Evolutionary conservation across 1,140 invertebrate genomes (phyloP), one percentile per base, ranked within the genome.

Genomic region (Philaenus spumarius): DNA sequence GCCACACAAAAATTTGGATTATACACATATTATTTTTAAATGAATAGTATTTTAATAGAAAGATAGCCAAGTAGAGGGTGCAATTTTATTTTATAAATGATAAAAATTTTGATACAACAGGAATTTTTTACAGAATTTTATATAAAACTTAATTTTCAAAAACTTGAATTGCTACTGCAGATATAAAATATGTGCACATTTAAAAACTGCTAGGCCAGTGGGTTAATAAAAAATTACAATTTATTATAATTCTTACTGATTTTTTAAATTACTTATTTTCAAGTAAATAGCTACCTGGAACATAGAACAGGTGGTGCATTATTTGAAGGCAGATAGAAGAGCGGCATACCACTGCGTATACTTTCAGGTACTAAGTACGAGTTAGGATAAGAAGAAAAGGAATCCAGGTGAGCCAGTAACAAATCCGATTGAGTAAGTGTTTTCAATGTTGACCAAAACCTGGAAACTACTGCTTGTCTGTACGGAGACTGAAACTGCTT

Each of bases 341-440:
- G 75, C 19, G 88, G 85, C 68, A 89, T 80, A 39, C 87, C 86
- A 71, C 79, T 87, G 65, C 79, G 80, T 3, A 90, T 80, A 55
- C 80, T 83, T 59, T 90, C 86, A 1, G 88, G 86, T 22, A 89
- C 75, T 42, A 77, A 83, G 64, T 85, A 86, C 76, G 84, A 82
- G 35, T 77, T 75, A 62, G 77, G 72, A 61, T 78, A 80, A 48
- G 79, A 79, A 34, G 80, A 76, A 73, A 90, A 89, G 57, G 82
- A 84, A 66, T 86, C 85, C 7, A 92, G 78, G 67, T 89, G 86
- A 2, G 81, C 81, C 37, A 90, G 69, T 63, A 84, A 75, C 52
- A 80, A 79, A 70, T 90, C 87, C 37, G 83, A 82, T 45, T 87
- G 79, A 11, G 80, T 80, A 45, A 90, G 73, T 47, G 80, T 79